Evolutionary conservation across 2,113 vertebrate genomes (phyloP).

Genomic region (Rana temporaria): DNA sequence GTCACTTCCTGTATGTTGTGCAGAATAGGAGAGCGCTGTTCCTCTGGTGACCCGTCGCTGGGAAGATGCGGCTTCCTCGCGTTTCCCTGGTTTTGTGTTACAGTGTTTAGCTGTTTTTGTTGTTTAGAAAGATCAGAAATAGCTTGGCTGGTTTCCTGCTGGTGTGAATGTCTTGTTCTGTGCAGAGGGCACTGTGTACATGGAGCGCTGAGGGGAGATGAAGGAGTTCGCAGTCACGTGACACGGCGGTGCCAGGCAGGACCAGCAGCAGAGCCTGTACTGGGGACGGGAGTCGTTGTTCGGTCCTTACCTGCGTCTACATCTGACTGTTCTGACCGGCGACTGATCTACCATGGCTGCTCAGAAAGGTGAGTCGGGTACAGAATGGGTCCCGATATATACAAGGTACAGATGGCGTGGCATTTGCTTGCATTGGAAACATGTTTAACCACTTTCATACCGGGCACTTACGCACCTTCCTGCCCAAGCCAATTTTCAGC

Average conservation of each 20-base stretch:
- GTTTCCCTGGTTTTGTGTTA: background rate
- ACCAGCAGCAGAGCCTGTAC: background rate
- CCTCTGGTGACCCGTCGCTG: background rate
- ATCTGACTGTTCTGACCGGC: background rate
- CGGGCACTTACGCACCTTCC: too few relatives aligned
- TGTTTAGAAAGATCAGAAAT: background rate
- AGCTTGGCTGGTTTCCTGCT: background rate
- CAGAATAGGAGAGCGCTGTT: background rate
- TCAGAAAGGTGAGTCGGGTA: background rate
- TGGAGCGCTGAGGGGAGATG: background rate
- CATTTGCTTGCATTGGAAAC: too few relatives aligned
- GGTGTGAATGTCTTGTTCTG: background rate
- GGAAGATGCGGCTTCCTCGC: background rate
- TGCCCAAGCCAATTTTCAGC: too few relatives aligned
- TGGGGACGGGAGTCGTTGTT: background rate
- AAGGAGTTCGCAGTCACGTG: background rate
- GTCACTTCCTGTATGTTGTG: background rate
- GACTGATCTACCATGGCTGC: background rate
- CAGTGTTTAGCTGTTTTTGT: background rate
- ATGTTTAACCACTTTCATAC: too few relatives aligned
- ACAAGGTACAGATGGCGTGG: too few relatives aligned
- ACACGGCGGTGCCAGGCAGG: constrained; percentile 19
- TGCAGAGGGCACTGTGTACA: constrained; percentile 34
- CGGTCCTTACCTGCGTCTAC: background rate
- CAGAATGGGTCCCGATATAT: background rate